Base-by-base conservation (phyloP, 2,888 invertebrate species). In the Eilema sororculum region DNA sequence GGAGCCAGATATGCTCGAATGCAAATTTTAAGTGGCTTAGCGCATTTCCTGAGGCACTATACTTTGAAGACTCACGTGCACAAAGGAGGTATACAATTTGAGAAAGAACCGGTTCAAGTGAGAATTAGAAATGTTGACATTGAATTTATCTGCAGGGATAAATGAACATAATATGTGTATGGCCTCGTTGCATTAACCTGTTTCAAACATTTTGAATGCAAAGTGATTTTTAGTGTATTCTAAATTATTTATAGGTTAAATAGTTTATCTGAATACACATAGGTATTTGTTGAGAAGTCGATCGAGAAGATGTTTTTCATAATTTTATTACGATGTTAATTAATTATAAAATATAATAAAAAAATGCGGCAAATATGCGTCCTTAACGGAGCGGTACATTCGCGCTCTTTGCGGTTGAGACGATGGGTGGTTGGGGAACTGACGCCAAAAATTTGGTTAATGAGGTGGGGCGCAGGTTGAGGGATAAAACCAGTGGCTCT, bases 1-100 rank as follows among this genome's bases (percentile, higher is more conserved):
- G 95, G 95, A 73, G 80, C 84, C 73, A 86, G 90, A 71, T 90
- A 87, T 68, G 90, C 90, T 0, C 80, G 79, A 13, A 69, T 91
- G 9, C 92, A 91, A 74, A 77, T 87, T 0, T 84, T 88, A 58
- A 77, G 86, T 52, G 88, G 87, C 0, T 65, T 90, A 16, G 76
- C 85, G 3, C 84, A 90, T 71, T 70, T 90, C 0, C 61, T 91
- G 3, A 85, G 81, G 41, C 73, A 86, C 37, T 91, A 84, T 62
- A 78, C 85, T 22, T 67, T 90, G 0, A 82, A 81, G 25, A 89
- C 89, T 2, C 28, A 76, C 9, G 69, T 84, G 6, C 63, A 68
- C 0, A 74, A 83, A 41, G 88, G 84, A 59, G 86, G 86, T 3
- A 76, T 90, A 0, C 68, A 86, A 62, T 88, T 81, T 62, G 75